A percentile compares a stretch with the other conserved stretches of the same genome.
Evolutionary conservation across 2,797 vertebrate species (phyloP).

Genomic region (Neosalanx taihuensis): DNA sequence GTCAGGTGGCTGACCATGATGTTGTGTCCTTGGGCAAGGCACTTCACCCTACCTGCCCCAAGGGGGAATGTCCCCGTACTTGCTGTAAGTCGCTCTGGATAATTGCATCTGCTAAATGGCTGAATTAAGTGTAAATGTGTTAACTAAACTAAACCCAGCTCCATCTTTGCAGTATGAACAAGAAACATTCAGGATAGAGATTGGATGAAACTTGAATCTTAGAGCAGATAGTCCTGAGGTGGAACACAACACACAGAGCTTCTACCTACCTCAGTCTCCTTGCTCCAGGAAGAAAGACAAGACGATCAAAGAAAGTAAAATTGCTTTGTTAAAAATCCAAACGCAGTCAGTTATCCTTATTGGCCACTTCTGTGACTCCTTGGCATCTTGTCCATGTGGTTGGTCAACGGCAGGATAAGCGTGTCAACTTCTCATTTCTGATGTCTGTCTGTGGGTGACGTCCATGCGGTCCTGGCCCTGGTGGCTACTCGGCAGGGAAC

Average conservation of each 20-base stretch:
- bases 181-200: too few relatives aligned
- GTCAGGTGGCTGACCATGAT: too few relatives aligned
- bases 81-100: too few relatives aligned
- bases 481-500: conserved; percentile 4
- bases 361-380: neutral
- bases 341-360: neutral
- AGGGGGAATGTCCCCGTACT: too few relatives aligned
- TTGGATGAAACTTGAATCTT: too few relatives aligned
- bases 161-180: too few relatives aligned
- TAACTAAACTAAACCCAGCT: too few relatives aligned
- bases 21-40: too few relatives aligned
- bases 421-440: conserved; percentile 17
- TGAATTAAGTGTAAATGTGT: too few relatives aligned
- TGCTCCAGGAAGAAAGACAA: neutral
- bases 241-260: neutral
- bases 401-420: conserved; percentile 17
- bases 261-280: neutral
- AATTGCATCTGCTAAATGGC: too few relatives aligned
- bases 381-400: conserved; percentile 9
- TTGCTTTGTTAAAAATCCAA: neutral
- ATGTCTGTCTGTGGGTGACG: neutral
- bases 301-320: neutral
- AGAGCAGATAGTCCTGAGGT: too few relatives aligned
- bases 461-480: conserved; percentile 15
- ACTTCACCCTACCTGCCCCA: too few relatives aligned